These are phyloP conservation scores for Lithobates pipiens DNA, from an alignment of 2,797 vertebrate species.

Conservation along the genomic window DNA sequence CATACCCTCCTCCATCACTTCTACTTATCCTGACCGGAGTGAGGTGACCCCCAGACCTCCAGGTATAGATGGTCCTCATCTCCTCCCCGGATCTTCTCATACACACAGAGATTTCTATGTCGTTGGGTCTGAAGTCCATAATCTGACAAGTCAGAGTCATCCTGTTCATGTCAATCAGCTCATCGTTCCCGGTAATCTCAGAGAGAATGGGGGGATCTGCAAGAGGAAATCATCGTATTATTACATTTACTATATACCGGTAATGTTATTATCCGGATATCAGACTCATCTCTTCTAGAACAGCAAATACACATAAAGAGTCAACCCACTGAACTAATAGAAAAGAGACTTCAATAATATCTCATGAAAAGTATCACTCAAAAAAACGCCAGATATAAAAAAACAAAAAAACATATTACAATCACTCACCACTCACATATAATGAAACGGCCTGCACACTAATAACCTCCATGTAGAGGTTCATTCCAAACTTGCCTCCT, in stretches of 20 bases:
- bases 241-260: neutral
- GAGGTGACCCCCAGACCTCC: neutral
- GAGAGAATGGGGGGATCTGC: slow-evolving; percentile 34
- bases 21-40: neutral
- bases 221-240: neutral
- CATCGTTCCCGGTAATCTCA: neutral
- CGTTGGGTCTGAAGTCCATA: slow-evolving; percentile 42
- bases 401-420: no score
- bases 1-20: neutral
- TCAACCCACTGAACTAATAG: no score
- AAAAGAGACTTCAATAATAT: no score
- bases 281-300: no score
- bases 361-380: no score
- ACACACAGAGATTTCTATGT: neutral
- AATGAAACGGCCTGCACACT: no score
- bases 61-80: neutral
- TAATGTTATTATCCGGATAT: no score
- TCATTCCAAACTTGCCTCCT: no score
- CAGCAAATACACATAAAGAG: no score
- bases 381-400: no score
- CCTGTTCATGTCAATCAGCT: slow-evolving; percentile 49
- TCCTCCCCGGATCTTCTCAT: neutral
- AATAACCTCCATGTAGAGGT: no score
- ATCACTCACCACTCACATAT: no score
- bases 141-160: neutral